Percentiles rank a stretch among this genome's conserved stretches.
These are phyloP conservation scores for Pedetes capensis DNA, from an alignment of 2,113 vertebrate genomes.

Conservation along the genomic window DNA sequence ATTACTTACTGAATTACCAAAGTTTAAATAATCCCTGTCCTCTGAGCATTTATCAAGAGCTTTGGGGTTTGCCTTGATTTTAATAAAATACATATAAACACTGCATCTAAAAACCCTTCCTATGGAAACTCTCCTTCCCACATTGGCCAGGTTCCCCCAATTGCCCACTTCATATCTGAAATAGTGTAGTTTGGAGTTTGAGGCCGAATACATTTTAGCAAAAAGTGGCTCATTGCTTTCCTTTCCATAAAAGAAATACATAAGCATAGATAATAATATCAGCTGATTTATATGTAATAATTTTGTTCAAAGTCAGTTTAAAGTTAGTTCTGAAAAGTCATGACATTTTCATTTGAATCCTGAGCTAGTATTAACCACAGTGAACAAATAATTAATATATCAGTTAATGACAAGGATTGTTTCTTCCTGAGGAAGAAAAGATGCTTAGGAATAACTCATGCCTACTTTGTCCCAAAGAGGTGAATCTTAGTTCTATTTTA, in stretches of 20 bases:
- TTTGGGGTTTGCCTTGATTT: not conserved
- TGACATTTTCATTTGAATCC: slow-evolving; percentile 21
- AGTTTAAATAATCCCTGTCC: not conserved
- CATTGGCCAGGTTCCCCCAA: not conserved
- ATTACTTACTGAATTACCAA: not conserved
- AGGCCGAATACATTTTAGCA: not conserved
- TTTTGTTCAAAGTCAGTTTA: not conserved
- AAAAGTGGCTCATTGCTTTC: not conserved
- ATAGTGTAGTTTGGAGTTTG: not conserved
- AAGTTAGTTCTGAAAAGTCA: not conserved
- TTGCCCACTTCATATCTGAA: not conserved
- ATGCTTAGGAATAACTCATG: not conserved
- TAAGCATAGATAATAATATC: not conserved
- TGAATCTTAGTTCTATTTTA: not conserved
- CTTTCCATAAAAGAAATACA: not conserved
- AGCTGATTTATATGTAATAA: not conserved
- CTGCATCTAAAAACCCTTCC: not conserved
- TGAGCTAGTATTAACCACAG: not conserved
- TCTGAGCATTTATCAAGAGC: not conserved
- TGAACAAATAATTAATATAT: slow-evolving; percentile 33
- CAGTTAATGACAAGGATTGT: not conserved
- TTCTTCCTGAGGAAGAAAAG: slow-evolving; percentile 15
- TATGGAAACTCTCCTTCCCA: not conserved
- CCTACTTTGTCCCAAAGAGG: not conserved
- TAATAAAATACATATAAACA: not conserved